Conservation (phyloP, 2,113 vertebrate genomes). For the Ascaphus truei region DNA sequence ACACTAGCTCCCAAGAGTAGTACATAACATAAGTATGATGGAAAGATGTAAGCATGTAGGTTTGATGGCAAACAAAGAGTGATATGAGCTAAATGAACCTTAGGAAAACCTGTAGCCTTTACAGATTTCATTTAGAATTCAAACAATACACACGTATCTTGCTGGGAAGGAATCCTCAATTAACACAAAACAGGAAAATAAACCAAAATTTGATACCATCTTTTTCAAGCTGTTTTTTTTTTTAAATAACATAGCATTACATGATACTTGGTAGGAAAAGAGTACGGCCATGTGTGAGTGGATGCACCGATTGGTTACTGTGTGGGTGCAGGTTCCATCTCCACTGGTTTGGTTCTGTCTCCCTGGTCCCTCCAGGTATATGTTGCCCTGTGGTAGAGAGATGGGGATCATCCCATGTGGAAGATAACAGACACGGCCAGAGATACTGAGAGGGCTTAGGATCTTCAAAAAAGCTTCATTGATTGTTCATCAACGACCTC, state of each 20-base stretch:
- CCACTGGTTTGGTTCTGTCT: too few relatives aligned
- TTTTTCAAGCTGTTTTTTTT: not conserved
- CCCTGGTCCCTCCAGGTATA: too few relatives aligned
- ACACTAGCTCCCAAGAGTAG: slow-evolving; percentile 1
- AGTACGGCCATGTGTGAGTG: too few relatives aligned
- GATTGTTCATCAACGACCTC: too few relatives aligned
- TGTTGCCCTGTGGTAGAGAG: too few relatives aligned
- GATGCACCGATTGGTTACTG: too few relatives aligned
- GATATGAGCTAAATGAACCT: not conserved
- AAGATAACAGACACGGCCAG: too few relatives aligned
- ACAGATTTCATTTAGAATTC: not conserved
- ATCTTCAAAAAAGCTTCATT: too few relatives aligned
- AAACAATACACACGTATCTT: not conserved
- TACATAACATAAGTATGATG: slow-evolving; percentile 21
- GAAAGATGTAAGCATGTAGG: slow-evolving; percentile 1
- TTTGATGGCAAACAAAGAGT: slow-evolving; percentile 5
- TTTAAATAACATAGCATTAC: not conserved
- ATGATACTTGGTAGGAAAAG: not conserved
- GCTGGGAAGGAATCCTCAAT: not conserved
- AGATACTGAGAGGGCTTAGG: too few relatives aligned
- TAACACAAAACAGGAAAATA: not conserved
- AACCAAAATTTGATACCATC: not conserved
- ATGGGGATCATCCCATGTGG: too few relatives aligned
- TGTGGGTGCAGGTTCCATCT: too few relatives aligned
- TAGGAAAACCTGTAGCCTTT: not conserved